Conservation (phyloP, 2,113 vertebrate genomes). For the Pardalotus punctatus region DNA sequence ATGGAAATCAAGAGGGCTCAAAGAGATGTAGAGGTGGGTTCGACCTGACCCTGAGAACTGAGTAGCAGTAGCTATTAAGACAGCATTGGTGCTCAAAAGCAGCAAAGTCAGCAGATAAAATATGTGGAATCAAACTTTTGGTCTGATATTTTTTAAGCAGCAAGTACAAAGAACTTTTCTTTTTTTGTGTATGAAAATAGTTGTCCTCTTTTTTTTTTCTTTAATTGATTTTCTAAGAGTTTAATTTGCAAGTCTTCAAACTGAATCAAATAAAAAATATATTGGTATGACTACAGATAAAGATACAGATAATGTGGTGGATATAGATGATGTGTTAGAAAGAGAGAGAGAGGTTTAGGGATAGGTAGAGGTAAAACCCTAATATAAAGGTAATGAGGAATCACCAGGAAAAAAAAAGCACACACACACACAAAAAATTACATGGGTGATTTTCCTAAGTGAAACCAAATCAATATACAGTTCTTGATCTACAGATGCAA, state of each 20-base stretch:
- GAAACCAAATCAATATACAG: background rate
- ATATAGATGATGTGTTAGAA: background rate
- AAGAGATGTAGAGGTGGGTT: background rate
- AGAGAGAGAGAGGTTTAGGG: background rate
- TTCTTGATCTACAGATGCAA: background rate
- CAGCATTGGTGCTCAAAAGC: background rate
- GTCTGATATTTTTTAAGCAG: background rate
- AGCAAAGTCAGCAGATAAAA: background rate
- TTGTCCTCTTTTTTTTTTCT: background rate
- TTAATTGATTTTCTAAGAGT: background rate
- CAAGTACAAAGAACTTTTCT: background rate
- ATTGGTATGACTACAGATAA: background rate
- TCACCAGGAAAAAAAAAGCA: background rate
- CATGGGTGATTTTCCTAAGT: background rate
- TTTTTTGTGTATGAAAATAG: background rate
- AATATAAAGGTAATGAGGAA: background rate
- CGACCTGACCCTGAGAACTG: background rate
- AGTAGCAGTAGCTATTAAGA: background rate
- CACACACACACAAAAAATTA: background rate
- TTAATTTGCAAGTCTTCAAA: background rate
- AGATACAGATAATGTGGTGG: background rate
- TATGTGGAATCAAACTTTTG: background rate
- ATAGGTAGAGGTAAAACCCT: background rate
- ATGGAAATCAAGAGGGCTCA: background rate
- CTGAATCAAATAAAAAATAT: background rate